Evolutionary conservation across 2,113 vertebrate species (phyloP).

Genomic region (Chaenocephalus aceratus): DNA sequence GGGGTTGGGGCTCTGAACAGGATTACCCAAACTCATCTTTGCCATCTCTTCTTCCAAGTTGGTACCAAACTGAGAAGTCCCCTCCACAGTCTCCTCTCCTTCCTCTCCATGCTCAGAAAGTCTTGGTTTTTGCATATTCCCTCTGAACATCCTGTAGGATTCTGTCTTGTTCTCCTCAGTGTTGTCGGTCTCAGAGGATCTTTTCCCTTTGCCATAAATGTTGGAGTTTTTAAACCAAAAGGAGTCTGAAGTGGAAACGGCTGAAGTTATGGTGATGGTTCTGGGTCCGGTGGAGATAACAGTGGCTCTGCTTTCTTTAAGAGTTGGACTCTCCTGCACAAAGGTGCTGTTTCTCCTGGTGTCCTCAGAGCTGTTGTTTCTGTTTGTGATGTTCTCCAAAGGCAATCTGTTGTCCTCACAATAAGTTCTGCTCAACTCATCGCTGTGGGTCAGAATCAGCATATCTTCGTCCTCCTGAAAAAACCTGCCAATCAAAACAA

Average conservation of each 20-base stretch:
- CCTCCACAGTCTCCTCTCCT: slow-evolving; percentile 4
- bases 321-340: neutral
- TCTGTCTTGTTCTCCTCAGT: slow-evolving; percentile 1
- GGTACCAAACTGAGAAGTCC: slow-evolving; percentile 13
- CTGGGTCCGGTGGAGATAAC: slow-evolving; percentile 43
- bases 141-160: neutral
- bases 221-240: neutral
- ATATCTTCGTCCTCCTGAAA: slow-evolving; percentile 80
- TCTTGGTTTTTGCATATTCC: neutral
- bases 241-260: slow-evolving; percentile 18
- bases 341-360: neutral
- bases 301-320: slow-evolving; percentile 58
- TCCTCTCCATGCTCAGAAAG: slow-evolving; percentile 5
- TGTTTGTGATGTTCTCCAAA: slow-evolving; percentile 6
- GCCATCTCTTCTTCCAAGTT: slow-evolving; percentile 20
- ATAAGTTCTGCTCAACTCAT: slow-evolving; percentile 80
- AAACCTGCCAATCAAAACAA: slow-evolving; percentile 51
- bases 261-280: slow-evolving; percentile 41
- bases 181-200: neutral
- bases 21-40: slow-evolving; percentile 20
- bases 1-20: slow-evolving; percentile 3
- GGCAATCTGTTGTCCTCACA: slow-evolving; percentile 42
- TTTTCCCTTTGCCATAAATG: slow-evolving; percentile 1
- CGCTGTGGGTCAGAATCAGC: slow-evolving; percentile 81
- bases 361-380: neutral